These are phyloP conservation scores for Rhineura floridana DNA, from an alignment of 2,113 vertebrate species.

Conservation along the genomic window DNA sequence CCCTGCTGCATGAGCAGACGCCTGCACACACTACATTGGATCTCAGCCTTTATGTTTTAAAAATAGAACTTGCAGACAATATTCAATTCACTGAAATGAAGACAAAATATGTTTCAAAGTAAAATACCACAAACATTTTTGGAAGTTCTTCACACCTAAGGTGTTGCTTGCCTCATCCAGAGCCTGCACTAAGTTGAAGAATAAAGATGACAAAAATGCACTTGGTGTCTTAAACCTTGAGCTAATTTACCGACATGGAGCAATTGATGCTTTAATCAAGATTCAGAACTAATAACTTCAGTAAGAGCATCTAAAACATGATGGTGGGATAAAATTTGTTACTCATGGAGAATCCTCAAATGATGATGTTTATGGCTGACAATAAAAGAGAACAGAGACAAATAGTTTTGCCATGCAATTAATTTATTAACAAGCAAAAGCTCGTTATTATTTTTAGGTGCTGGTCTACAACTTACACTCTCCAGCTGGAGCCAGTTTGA, in stretches of 20 bases:
- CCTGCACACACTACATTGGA: too few relatives aligned
- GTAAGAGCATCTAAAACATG: constrained; percentile 49
- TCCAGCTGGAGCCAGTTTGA: neutral
- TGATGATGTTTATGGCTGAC: neutral
- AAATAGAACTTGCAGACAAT: neutral
- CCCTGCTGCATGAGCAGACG: too few relatives aligned
- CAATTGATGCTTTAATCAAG: constrained; percentile 64
- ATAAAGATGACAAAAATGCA: constrained; percentile 60
- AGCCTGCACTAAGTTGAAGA: constrained; percentile 61
- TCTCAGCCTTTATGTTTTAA: neutral
- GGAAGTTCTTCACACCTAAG: constrained; percentile 67
- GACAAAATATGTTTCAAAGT: constrained; percentile 65
- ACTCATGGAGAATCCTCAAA: constrained; percentile 54
- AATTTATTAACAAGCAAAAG: neutral
- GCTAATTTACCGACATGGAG: constrained; percentile 60
- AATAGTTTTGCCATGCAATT: neutral
- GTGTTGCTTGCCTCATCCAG: constrained; percentile 66
- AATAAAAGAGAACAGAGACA: neutral
- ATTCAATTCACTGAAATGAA: neutral
- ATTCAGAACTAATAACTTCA: constrained; percentile 69
- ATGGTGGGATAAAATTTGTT: constrained; percentile 34
- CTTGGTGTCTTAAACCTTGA: constrained; percentile 55
- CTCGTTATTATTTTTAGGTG: neutral
- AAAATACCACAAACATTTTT: constrained; percentile 68
- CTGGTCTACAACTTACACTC: neutral